A percentile compares a stretch with the other conserved stretches of the same genome.
These are phyloP conservation scores for Hydrolagus colliei DNA, from an alignment of 2,797 vertebrate genomes.

Conservation along the genomic window DNA sequence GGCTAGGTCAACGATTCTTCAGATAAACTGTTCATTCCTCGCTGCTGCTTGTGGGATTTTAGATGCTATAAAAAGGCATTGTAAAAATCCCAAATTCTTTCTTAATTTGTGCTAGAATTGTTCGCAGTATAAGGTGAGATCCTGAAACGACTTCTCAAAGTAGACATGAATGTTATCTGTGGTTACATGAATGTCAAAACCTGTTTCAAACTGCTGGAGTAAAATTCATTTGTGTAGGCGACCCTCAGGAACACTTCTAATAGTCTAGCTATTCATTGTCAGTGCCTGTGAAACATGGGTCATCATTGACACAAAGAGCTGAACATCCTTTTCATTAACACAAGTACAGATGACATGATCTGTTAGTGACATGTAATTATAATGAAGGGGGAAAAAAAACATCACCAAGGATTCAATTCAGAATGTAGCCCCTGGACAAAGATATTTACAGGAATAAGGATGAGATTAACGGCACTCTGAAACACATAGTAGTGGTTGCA, in stretches of 20 bases:
- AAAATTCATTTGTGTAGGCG: not conserved
- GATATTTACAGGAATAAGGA: not conserved
- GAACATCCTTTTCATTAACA: not conserved
- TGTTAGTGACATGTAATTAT: not conserved
- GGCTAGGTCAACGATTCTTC: no score
- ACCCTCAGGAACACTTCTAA: not conserved
- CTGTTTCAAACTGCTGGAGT: not conserved
- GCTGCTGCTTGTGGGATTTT: no score
- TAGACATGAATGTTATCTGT: not conserved
- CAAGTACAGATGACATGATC: not conserved
- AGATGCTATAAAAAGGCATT: no score
- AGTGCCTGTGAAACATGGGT: not conserved
- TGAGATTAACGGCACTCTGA: not conserved
- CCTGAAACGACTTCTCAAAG: not conserved
- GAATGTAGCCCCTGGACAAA: conserved; percentile 7
- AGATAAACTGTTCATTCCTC: no score
- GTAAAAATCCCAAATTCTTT: no score
- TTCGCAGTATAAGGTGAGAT: not conserved
- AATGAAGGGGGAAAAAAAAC: not conserved
- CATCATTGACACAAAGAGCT: not conserved
- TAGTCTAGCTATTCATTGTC: not conserved
- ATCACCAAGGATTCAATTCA: not conserved
- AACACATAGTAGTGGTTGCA: not conserved
- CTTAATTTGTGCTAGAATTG: no score
- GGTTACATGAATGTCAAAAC: not conserved